Conservation (phyloP, 2,888 invertebrate genomes). For the Mesorhabditis spiculigera region DNA sequence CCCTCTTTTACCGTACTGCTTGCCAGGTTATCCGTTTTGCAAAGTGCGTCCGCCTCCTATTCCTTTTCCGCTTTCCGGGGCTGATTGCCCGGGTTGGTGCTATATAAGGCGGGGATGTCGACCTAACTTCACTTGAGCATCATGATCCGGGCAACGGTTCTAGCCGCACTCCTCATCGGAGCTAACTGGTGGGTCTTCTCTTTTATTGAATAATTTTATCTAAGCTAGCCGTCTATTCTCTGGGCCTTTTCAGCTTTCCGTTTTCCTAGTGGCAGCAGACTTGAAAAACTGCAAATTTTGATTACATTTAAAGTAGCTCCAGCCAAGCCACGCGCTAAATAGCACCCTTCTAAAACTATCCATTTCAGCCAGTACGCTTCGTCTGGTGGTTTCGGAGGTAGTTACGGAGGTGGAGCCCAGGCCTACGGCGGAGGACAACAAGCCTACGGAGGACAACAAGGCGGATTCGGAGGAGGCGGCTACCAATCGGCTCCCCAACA, state of each 20-base stretch:
- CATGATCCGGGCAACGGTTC: conserved; percentile 5
- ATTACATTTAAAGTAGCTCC: background rate
- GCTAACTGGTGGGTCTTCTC: conserved; percentile 1
- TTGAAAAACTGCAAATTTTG: too few species aligned
- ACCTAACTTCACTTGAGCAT: conserved; percentile 9
- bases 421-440: background rate
- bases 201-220: background rate
- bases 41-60: background rate
- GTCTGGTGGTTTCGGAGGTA: background rate
- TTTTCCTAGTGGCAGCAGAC: background rate
- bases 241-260: background rate
- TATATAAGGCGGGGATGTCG: background rate
- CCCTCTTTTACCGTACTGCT: too few species aligned
- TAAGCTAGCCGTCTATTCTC: background rate
- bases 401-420: background rate
- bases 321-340: background rate
- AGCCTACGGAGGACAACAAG: background rate
- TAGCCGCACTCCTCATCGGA: conserved; percentile 6
- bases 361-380: conserved; percentile 1
- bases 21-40: too few species aligned
- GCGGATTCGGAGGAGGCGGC: background rate
- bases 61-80: background rate
- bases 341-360: background rate
- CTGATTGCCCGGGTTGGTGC: background rate
- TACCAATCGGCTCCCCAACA: background rate